Evolutionary conservation across 92 coral and sea anemone genomes (phyloP), one percentile per base, ranked within the genome.

Genomic region (Porites lobata): DNA sequence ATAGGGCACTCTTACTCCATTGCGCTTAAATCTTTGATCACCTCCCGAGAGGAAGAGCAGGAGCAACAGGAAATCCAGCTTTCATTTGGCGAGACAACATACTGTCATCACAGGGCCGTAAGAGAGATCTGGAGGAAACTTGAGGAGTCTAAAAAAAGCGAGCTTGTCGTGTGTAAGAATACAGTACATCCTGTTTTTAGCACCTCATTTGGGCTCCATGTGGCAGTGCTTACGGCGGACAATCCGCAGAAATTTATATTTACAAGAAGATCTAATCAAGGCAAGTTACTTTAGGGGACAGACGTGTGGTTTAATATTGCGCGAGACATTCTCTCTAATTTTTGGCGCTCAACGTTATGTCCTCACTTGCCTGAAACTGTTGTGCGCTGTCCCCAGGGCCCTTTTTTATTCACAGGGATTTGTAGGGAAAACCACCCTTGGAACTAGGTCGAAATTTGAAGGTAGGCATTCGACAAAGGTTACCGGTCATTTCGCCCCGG

Each of bases 141-240:
- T 26, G 98, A 94, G 54, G 95, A 92, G 17, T 54, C 90, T 18
- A 89, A 85, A 17, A 91, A 92, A 73, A 76, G 92, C 13, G 96
- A 89, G 81, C 18, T 90, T 11, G 94, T 98, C 9, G 90, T 96
- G 20, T 98, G 99, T 72, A 98, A 98, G 88, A 95, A 95, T 61
- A 82, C 86, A 9, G 98, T 98, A 6, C 95, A 98, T 62, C 98
- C 96, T 0, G 92, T 94, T 65, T 98, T 98, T 64, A 98, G 99
- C 83, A 98, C 99, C 13, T 98, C 99, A 15, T 98, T 98, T 94
- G 99, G 99, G 50, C 98, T 98, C 75, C 99, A 98, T 69, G 95
- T 98, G n/a, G 99, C 99, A 64, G 99, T 98, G n/a, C 82, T 98
- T 50, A 98, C 99, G 0, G 98, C 98, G 18, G 99, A 98, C 79